phyloP scores from a whole-genome alignment of 1,140 invertebrate species.

The Uloborus diversus region DNA sequence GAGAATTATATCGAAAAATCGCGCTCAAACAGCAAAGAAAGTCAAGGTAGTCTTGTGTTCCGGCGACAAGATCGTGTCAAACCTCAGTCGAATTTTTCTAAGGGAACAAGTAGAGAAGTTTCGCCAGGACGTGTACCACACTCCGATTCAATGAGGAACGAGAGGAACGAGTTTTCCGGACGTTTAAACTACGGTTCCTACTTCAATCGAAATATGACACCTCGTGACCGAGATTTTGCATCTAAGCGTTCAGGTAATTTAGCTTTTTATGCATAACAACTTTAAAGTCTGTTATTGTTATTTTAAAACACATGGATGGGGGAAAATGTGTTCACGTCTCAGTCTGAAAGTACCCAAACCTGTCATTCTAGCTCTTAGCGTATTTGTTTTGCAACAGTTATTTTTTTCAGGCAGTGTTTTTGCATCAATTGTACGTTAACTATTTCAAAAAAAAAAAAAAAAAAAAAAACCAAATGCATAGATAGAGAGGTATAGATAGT shows the following conservation, averaged over 20 bases:
- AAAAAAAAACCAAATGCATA: no score
- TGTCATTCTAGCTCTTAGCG: neutral
- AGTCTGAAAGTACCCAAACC: neutral
- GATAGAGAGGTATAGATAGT: no score
- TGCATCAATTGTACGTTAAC: neutral
- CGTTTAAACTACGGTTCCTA: constrained; percentile 30
- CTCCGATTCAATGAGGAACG: constrained; percentile 44
- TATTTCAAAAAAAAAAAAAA: no score
- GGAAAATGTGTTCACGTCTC: neutral
- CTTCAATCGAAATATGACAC: constrained; percentile 10
- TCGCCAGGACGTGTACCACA: constrained; percentile 36
- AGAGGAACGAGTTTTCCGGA: constrained; percentile 16
- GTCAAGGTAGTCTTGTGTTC: constrained; percentile 27
- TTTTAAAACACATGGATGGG: neutral
- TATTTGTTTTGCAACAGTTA: neutral
- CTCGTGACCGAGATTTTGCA: constrained; percentile 8
- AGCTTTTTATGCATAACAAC: no score
- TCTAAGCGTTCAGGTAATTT: constrained; percentile 20
- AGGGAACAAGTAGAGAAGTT: constrained; percentile 21
- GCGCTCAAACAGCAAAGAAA: constrained; percentile 28
- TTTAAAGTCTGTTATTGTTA: no score
- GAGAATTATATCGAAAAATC: constrained; percentile 21
- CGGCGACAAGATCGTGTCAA: constrained; percentile 42
- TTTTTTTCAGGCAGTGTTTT: neutral
- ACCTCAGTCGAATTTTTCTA: constrained; percentile 29